Evolutionary conservation across 2,113 vertebrate genomes (phyloP), one percentile per base, ranked within the genome.

Genomic region (Ancistrus triradiatus): DNA sequence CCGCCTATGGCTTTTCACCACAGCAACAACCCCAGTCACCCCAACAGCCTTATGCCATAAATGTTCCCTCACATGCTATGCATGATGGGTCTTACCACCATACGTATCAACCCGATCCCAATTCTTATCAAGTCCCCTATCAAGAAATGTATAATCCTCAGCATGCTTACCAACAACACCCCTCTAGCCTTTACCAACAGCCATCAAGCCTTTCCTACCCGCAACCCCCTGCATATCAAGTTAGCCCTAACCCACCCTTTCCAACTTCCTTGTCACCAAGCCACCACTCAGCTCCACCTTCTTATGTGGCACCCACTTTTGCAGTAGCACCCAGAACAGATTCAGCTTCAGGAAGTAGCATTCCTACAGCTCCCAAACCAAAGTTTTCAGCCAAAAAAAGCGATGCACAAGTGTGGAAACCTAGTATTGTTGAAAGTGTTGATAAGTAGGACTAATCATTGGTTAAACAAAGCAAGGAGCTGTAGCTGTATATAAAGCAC

Each of bases 401-500:
- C 86, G 83, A 83, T 50, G 91, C 90, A 68, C 95, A 97, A 87
- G 95, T 98, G 84, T 98, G 96, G 96, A 97, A 94, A 81, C 95
- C 96, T 27, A 79, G 90, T 2, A 55, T 77, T 43, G 48, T 48
- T 38, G 63, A 67, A 62, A 38, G 7, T 40, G 87, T 76, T 58
- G 89, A 86, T 73, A 89, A 92, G 85, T 94, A 91, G 84, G 31
- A 11, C 31, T 31, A n/a, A n/a, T n/a, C 28, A 24, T 17, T 37
- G 18, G 13, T 21, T 3, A 21, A 70, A 3, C 27, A 37, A 38
- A 70, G 5, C 27, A 37, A 38, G 19, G 10, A 21, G 38, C 6
- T 25, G 37, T 19, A 58, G 17, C 35, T 42, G 15, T 15, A 35
- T 33, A 35, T 15, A 42, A 42, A n/a, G 11, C 6, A 14, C 14